Evolutionary conservation across 2,888 invertebrate species (phyloP).

Genomic region (Standfussiana lucernea): DNA sequence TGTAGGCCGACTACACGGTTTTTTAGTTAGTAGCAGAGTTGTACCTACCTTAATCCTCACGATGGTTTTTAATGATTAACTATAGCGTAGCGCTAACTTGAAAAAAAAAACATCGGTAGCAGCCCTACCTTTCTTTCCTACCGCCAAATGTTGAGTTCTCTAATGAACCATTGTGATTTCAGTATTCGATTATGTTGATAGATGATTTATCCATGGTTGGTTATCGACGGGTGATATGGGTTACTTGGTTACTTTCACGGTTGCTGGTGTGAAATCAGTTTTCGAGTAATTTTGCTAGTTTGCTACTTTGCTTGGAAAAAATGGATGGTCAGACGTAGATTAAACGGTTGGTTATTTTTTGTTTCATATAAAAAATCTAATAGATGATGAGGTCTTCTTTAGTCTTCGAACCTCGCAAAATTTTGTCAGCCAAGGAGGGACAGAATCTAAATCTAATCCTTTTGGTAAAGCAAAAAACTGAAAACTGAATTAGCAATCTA

Average conservation of each 20-base stretch:
- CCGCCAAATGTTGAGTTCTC: conserved; percentile 74
- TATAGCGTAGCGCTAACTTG: too few species aligned
- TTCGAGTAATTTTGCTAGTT: conserved; percentile 55
- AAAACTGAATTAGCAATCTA: neutral
- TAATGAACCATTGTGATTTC: conserved; percentile 90
- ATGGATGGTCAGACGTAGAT: neutral
- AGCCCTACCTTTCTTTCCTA: conserved; percentile 65
- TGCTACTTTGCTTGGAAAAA: conserved; percentile 8
- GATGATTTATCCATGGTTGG: conserved; percentile 80
- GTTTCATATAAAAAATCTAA: neutral
- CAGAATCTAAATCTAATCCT: neutral
- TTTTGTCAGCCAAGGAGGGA: neutral
- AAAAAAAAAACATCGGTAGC: conserved; percentile 59
- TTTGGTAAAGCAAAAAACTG: neutral
- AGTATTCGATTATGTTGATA: conserved; percentile 87
- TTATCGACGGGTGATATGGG: conserved; percentile 61
- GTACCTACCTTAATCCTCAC: too few species aligned
- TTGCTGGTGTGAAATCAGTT: conserved; percentile 73
- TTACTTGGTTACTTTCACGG: conserved; percentile 61
- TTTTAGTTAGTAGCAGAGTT: too few species aligned
- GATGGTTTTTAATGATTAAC: too few species aligned
- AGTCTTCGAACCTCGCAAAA: neutral
- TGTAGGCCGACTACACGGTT: too few species aligned
- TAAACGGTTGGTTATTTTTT: neutral
- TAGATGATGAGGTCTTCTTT: neutral